Conservation (phyloP, 2,797 vertebrate species). For the Catostomus latipinnis region DNA sequence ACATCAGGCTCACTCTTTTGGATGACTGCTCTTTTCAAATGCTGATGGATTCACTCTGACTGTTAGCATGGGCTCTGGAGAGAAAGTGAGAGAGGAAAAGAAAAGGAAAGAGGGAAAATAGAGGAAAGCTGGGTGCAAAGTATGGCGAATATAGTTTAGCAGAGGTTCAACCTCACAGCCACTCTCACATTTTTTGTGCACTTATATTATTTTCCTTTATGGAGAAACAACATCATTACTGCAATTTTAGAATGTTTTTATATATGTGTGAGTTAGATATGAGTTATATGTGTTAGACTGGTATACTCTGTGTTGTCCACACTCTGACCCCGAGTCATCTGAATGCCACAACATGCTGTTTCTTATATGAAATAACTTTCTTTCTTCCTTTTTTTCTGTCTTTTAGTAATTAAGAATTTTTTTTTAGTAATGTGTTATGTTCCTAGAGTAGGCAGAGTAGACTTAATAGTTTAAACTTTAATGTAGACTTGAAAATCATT, state of each 20-base stretch:
- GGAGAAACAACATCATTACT: too few relatives aligned
- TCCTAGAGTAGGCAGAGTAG: too few relatives aligned
- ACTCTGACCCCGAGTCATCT: conserved; percentile 31
- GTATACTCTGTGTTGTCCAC: neutral
- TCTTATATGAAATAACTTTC: neutral
- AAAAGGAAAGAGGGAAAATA: neutral
- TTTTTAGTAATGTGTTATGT: conserved; percentile 2
- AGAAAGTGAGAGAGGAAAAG: conserved; percentile 12
- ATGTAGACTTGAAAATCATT: neutral
- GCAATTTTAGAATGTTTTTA: neutral
- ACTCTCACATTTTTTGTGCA: too few relatives aligned
- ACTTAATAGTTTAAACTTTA: too few relatives aligned
- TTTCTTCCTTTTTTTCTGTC: neutral
- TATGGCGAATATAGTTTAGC: neutral
- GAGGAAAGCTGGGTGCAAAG: conserved; percentile 3
- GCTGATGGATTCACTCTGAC: conserved; percentile 63
- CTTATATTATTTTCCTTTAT: too few relatives aligned
- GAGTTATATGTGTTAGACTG: too few relatives aligned
- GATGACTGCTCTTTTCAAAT: conserved; percentile 58
- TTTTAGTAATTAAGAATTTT: too few relatives aligned
- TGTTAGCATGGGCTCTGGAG: conserved; percentile 39
- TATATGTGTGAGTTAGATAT: neutral
- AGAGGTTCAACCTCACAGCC: too few relatives aligned
- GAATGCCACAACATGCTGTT: conserved; percentile 31
- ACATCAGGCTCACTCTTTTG: conserved; percentile 45